Conservation (phyloP, 2,888 invertebrate genomes). For the Macrostomum cliftonense region DNA sequence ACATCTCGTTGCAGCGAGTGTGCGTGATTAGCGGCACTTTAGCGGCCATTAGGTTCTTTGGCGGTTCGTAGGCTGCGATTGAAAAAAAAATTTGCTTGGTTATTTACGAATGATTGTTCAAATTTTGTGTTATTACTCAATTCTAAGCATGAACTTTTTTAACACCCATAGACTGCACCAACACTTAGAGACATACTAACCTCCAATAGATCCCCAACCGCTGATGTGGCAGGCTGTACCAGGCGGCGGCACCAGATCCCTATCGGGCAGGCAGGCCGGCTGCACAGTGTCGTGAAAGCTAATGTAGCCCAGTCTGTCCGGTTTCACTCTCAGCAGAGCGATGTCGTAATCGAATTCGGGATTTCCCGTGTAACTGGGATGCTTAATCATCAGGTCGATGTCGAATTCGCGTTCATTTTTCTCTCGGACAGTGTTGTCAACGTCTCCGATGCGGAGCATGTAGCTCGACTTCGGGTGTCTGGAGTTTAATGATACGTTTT, state of each 20-base stretch:
- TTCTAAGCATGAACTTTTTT: no score
- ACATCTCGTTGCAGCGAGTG: conserved; percentile 49
- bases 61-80: conserved; percentile 36
- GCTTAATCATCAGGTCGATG: conserved; percentile 51
- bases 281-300: conserved; percentile 49
- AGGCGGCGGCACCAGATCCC: conserved; percentile 41
- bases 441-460: conserved; percentile 49
- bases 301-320: conserved; percentile 41
- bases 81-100: no score
- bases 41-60: conserved; percentile 49
- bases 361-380: conserved; percentile 36
- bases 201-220: conserved; percentile 54
- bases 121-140: no score
- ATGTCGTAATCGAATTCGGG: conserved; percentile 46
- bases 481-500: no score
- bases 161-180: no score
- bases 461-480: no score
- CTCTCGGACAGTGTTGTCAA: conserved; percentile 46
- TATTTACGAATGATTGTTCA: no score
- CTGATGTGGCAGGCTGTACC: conserved; percentile 55
- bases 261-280: conserved; percentile 54
- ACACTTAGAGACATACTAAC: no score
- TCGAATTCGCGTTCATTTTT: conserved; percentile 51
- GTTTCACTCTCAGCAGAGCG: conserved; percentile 49
- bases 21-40: conserved; percentile 50